Evolutionary conservation across 64 coral and sea anemone species (phyloP).

Genomic region (Stichodactyla helianthus): DNA sequence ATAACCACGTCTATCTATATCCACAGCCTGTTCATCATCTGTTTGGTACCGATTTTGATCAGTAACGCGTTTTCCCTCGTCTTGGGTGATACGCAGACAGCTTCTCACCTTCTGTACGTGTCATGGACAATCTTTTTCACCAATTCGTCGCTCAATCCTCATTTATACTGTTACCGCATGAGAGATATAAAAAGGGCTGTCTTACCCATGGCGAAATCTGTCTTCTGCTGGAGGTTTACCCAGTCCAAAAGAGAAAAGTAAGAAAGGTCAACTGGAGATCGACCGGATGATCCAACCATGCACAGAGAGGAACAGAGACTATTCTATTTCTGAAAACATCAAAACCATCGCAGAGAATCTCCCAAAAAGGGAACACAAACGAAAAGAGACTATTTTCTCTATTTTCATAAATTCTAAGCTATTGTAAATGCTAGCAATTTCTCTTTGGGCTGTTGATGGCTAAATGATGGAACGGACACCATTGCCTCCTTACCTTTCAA

Average conservation of each 20-base stretch:
- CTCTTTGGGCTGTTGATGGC: too few relatives aligned
- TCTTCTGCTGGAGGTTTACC: neutral
- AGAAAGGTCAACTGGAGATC: too few relatives aligned
- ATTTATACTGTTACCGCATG: conserved; percentile 1
- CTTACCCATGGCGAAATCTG: neutral
- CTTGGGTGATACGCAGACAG: neutral
- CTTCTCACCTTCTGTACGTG: neutral
- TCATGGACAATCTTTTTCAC: neutral
- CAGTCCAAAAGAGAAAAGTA: neutral
- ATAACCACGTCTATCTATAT: neutral
- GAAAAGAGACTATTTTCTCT: too few relatives aligned
- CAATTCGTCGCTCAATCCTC: conserved; percentile 11
- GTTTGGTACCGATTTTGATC: neutral
- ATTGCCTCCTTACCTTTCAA: too few relatives aligned
- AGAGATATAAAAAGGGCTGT: neutral
- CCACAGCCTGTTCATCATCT: neutral
- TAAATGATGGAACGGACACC: too few relatives aligned
- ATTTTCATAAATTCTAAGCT: too few relatives aligned
- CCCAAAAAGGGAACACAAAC: too few relatives aligned
- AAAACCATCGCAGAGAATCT: too few relatives aligned
- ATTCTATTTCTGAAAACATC: too few relatives aligned
- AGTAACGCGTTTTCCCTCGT: neutral
- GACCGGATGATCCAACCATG: too few relatives aligned
- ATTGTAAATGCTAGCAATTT: too few relatives aligned
- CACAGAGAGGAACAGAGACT: too few relatives aligned